Percentiles rank a stretch among this genome's conserved stretches.
Conservation (phyloP, 2,888 invertebrate genomes). For the Sphaerolaimus hirsutus region DNA sequence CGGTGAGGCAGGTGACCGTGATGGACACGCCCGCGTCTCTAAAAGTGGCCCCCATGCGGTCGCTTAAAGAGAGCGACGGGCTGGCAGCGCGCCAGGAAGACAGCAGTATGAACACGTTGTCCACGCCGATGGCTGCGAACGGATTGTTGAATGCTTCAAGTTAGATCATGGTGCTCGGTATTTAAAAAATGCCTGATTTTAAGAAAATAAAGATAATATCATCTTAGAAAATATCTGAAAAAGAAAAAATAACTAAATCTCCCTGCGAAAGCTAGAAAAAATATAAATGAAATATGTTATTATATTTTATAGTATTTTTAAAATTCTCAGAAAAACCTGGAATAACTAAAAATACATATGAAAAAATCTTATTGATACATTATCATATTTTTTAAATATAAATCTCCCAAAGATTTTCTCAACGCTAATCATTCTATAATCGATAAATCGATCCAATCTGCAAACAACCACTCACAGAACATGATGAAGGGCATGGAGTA, state of each 20-base stretch:
- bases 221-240: no score
- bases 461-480: conserved; percentile 17
- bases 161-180: not conserved
- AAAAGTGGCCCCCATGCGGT: conserved; percentile 61
- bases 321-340: no score
- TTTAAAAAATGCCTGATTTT: not conserved
- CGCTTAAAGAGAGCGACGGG: conserved; percentile 38
- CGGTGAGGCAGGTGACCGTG: conserved; percentile 73
- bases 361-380: no score
- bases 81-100: conserved; percentile 77
- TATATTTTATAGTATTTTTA: no score
- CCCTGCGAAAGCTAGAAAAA: no score
- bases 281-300: no score
- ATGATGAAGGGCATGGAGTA: conserved; percentile 25
- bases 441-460: not conserved
- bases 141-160: not conserved
- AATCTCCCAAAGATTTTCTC: no score
- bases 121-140: conserved; percentile 64
- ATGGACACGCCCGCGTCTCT: conserved; percentile 82
- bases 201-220: no score
- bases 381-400: no score
- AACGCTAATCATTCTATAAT: no score
- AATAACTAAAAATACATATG: no score
- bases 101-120: conserved; percentile 81
- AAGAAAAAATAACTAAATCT: no score